Evolutionary conservation across 1,140 invertebrate genomes (phyloP).

Genomic region (Psilanteris sp.): DNA sequence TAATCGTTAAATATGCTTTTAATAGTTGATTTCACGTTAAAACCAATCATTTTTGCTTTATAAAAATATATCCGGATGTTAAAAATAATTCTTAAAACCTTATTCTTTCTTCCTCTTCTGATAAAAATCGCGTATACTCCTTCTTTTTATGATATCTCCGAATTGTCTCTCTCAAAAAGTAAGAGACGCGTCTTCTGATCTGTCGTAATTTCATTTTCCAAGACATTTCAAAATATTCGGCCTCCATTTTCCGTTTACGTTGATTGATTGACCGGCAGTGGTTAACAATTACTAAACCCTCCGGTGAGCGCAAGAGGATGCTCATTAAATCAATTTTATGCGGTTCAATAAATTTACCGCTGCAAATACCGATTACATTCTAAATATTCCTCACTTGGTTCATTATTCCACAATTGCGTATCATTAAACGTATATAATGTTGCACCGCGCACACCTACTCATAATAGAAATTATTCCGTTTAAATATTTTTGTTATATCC

Average conservation of each 20-base stretch:
- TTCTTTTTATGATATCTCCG: constrained; percentile 72
- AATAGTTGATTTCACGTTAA: background rate
- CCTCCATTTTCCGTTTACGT: constrained; percentile 62
- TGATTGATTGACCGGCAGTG: constrained; percentile 36
- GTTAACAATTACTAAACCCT: constrained; percentile 49
- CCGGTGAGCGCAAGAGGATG: constrained; percentile 43
- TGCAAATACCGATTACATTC: constrained; percentile 11
- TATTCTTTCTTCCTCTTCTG: constrained; percentile 79
- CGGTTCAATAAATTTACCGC: constrained; percentile 9
- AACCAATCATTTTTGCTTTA: no score
- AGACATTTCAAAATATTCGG: constrained; percentile 73
- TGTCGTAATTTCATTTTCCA: constrained; percentile 72
- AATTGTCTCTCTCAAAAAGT: constrained; percentile 57
- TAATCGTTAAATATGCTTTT: no score
- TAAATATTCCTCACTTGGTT: no score
- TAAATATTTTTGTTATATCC: no score
- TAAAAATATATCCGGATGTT: background rate
- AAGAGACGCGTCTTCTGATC: constrained; percentile 66
- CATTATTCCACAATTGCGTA: no score
- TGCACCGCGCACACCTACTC: no score
- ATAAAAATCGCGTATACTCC: constrained; percentile 79
- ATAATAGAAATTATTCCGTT: no score
- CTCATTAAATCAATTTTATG: constrained; percentile 38
- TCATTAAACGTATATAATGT: no score
- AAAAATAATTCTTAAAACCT: constrained; percentile 75